Percentiles rank a stretch among this genome's conserved stretches.
These are phyloP conservation scores for Caenorhabditis drosophilae DNA, from an alignment of 2,888 invertebrate genomes.

Conservation along the genomic window DNA sequence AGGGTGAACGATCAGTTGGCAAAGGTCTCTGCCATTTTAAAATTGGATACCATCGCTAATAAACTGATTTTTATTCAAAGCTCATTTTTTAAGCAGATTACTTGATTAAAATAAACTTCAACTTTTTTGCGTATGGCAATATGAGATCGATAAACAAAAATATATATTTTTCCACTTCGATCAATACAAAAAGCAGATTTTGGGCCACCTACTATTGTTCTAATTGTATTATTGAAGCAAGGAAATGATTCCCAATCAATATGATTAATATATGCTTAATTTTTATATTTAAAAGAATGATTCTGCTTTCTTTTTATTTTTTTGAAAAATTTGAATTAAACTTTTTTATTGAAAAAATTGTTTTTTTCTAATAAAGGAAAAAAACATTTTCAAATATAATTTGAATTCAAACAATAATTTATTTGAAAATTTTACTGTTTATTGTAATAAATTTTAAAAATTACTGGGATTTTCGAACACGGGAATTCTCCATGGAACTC, in stretches of 20 bases:
- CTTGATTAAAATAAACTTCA: slow-evolving; percentile 42
- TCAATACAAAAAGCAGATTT: slow-evolving; percentile 32
- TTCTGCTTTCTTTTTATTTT: neutral
- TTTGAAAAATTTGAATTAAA: neutral
- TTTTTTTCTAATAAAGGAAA: neutral
- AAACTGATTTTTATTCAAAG: neutral
- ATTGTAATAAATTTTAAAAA: neutral
- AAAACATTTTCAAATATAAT: neutral
- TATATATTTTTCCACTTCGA: slow-evolving; percentile 28
- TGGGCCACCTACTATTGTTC: slow-evolving; percentile 21
- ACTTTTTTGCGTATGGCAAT: slow-evolving; percentile 28
- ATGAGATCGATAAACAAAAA: slow-evolving; percentile 35
- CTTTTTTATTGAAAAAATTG: neutral
- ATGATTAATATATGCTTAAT: slow-evolving; percentile 8
- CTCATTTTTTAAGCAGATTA: neutral
- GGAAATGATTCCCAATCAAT: slow-evolving; percentile 35
- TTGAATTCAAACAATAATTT: neutral
- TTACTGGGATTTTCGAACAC: slow-evolving; percentile 25
- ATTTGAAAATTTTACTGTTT: neutral
- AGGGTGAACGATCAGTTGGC: slow-evolving; percentile 33
- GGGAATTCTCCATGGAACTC: slow-evolving; percentile 27
- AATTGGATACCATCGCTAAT: slow-evolving; percentile 44
- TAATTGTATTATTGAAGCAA: slow-evolving; percentile 14
- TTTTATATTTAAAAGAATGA: neutral
- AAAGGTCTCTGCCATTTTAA: slow-evolving; percentile 34